phyloP scores from a whole-genome alignment of 35 echinoderm and acorn worm genomes.

The Diadema setosum region DNA sequence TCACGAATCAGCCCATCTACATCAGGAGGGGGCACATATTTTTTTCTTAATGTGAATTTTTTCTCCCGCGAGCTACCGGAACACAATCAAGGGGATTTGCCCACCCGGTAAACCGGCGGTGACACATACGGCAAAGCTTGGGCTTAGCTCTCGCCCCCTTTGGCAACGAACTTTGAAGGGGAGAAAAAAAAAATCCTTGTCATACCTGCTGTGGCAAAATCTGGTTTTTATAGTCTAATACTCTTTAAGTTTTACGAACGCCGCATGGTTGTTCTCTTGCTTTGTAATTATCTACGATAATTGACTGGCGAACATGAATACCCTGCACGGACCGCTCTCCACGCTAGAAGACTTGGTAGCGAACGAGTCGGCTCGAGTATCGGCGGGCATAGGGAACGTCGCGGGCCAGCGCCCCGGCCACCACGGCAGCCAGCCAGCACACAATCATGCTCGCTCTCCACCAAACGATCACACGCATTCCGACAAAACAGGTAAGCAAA shows the following conservation, averaged over 20 bases:
- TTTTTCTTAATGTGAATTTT: too few species aligned
- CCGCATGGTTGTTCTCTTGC: too few species aligned
- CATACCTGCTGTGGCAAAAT: too few species aligned
- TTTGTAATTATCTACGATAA: background rate
- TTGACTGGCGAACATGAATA: background rate
- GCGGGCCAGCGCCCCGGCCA: background rate
- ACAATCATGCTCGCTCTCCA: background rate
- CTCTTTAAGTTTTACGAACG: too few species aligned
- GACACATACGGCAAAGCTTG: background rate
- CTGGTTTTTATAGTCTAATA: too few species aligned
- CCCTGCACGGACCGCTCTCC: background rate
- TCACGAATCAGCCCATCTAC: background rate
- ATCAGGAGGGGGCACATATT: too few species aligned
- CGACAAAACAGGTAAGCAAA: background rate
- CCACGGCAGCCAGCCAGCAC: background rate
- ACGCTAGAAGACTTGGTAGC: slow-evolving; percentile 16
- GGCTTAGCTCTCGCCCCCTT: background rate
- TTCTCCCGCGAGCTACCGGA: background rate
- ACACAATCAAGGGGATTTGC: background rate
- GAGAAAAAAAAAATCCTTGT: too few species aligned
- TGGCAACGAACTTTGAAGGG: background rate
- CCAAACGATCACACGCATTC: background rate
- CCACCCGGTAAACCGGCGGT: background rate
- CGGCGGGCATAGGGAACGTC: background rate
- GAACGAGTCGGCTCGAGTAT: background rate